Base-by-base conservation (phyloP, 2,113 vertebrate species). In the Bubo bubo region DNA sequence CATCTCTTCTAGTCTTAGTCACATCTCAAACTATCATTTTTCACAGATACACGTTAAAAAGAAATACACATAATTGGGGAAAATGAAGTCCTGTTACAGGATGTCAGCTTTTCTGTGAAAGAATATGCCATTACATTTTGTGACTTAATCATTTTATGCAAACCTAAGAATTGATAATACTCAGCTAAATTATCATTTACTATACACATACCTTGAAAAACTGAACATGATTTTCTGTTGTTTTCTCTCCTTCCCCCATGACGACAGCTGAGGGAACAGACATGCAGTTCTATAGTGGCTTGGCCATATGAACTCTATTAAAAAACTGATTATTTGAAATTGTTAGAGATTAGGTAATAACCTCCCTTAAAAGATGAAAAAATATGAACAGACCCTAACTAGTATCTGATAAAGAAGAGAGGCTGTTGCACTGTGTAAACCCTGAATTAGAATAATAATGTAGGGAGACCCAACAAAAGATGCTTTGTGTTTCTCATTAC, bases 241-340 rank as follows among this genome's bases (percentile, higher is more conserved):
- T 50, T 93, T 88, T 68, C 26, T 81, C 55, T 84, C 60, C 66
- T 75, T 68, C 39, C 18, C 47, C 28, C n/a, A 28, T 1, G 3
- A n/a, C 0, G 14, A 45, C 53, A 86, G 45, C 67, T 50, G 32
- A 55, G 68, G 45, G 52, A 91, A 86, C 1, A 86, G 45, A 60
- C 2, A 3, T 10, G 21, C 22, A 52, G 67, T 41, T 74, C 88
- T 74, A 16, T 0, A 64, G 79, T 21, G 68, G n/a, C 35, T 79
- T 72, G 37, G 50, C 91, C 76, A 56, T 10, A 39, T 7, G 86
- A 93, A 88, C 88, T 73, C 82, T 80, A 86, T 80, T 83, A 73
- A 95, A 94, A 95, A 89, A 1, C 23, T 39, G 59, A 92, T 95
- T 93, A 93, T 75, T 91, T 85, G 34, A 72, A 90, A 58, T 83